Evolutionary conservation across 1,140 invertebrate genomes (phyloP).

Genomic region (Platorchestia sp.): DNA sequence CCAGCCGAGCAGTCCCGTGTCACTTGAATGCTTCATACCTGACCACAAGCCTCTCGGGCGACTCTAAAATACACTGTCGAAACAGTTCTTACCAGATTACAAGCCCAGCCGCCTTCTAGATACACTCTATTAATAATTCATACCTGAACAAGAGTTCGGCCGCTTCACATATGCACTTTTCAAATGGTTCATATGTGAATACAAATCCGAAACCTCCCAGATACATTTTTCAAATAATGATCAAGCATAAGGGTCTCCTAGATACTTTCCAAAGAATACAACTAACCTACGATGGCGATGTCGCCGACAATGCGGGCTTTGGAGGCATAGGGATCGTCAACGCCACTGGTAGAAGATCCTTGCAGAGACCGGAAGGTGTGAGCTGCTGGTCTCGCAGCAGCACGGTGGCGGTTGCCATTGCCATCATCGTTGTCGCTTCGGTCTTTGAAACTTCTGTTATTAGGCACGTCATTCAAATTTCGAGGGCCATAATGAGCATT

Average conservation of each 20-base stretch:
- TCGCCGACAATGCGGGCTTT: slow-evolving; percentile 34
- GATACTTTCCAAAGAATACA: background rate
- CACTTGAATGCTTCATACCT: background rate
- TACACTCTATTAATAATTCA: background rate
- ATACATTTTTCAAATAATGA: no score
- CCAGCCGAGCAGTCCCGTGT: background rate
- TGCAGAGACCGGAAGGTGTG: background rate
- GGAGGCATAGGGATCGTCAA: background rate
- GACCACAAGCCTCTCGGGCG: background rate
- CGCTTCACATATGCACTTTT: no score
- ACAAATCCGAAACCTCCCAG: no score
- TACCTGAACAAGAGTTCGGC: background rate
- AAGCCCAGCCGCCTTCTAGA: background rate
- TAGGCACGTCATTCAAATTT: background rate
- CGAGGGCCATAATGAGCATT: background rate
- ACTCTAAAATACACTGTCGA: no score
- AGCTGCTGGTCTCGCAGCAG: background rate
- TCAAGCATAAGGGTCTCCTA: no score
- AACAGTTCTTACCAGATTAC: background rate
- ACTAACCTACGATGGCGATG: slow-evolving; percentile 9
- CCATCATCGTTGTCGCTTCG: background rate
- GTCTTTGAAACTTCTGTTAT: background rate
- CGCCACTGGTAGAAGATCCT: background rate
- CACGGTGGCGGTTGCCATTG: background rate
- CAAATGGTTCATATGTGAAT: no score